Base-by-base conservation (phyloP, 2,113 vertebrate genomes). In the Marmota monax region DNA sequence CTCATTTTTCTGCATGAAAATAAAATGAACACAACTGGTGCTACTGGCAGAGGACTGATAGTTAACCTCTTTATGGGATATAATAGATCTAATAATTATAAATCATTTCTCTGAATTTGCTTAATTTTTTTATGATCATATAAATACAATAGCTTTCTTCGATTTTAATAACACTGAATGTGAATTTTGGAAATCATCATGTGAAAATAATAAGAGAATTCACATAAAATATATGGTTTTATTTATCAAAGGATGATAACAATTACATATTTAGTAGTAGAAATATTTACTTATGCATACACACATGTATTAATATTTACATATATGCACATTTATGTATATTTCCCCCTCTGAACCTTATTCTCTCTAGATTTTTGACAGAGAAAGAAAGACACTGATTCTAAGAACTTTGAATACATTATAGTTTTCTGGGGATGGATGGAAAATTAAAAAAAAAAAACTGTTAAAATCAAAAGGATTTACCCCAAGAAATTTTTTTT, bases 161-260 rank as follows among this genome's bases (percentile, higher is more conserved):
- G 7, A 2, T 90, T 90, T 76, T 51, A 84, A 74, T 37, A 45
- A 45, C 45, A 85, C 73, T 97, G 90, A 93, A 92, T 56, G 37
- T 0, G 0, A 22, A 92, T 92, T 96, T 90, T 83, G 61, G 58
- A 96, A 90, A 93, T 23, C 82, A 79, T 42, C 23, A 42, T 74
- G 77, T 74, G 18, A 82, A 82, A 70, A 79, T 88, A 76, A 27
- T 51, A 76, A 70, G 25, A 93, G 73, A 96, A 72, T 86, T 83
- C 58, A 14, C 39, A 94, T 88, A 51, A 94, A 96, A 58, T 29
- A 23, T 25, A 22, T 56, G n/a, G n/a, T 97, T 97, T 97, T 29
- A 96, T 92, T 97, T 97, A 90, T 89, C 78, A 96, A 97, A 20
- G 92, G 56, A 95, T 97, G 95, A 96, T 80, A 37, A 37, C 87